Conservation (phyloP, 2,888 invertebrate species). For the Fissipunctia ypsillon region DNA sequence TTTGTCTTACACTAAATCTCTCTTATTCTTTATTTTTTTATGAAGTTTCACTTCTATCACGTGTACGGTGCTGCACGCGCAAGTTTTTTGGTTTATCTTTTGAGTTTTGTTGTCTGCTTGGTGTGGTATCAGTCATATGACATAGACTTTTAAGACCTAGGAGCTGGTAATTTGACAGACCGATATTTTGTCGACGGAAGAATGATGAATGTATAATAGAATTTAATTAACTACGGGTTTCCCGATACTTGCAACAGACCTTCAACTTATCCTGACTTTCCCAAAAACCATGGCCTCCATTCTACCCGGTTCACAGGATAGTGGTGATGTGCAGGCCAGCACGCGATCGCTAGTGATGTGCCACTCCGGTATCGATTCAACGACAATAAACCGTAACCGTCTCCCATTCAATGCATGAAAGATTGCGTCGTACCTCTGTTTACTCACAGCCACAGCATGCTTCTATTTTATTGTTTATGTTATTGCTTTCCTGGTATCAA, state of each 20-base stretch:
- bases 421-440: constrained; percentile 51
- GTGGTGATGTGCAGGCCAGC: constrained; percentile 77
- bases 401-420: constrained; percentile 66
- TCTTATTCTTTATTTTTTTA: no score
- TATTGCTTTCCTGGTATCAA: constrained; percentile 57
- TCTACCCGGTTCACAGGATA: constrained; percentile 80
- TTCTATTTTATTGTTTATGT: constrained; percentile 59
- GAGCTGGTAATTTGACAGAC: no score
- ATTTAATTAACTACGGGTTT: background rate
- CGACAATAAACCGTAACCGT: constrained; percentile 66
- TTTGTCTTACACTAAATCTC: no score
- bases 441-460: constrained; percentile 38
- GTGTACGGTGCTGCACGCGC: no score
- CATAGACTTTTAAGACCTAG: background rate
- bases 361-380: constrained; percentile 81
- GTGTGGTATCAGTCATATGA: background rate
- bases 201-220: background rate
- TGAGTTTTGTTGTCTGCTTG: background rate
- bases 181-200: background rate
- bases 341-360: constrained; percentile 88
- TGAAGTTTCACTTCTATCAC: no score
- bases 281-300: constrained; percentile 67
- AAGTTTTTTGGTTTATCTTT: background rate
- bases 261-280: constrained; percentile 6
- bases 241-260: background rate